A percentile compares a stretch with the other conserved stretches of the same genome.
Conservation (phyloP, 2,888 invertebrate species). For the Marasmarcha lunaedactyla region DNA sequence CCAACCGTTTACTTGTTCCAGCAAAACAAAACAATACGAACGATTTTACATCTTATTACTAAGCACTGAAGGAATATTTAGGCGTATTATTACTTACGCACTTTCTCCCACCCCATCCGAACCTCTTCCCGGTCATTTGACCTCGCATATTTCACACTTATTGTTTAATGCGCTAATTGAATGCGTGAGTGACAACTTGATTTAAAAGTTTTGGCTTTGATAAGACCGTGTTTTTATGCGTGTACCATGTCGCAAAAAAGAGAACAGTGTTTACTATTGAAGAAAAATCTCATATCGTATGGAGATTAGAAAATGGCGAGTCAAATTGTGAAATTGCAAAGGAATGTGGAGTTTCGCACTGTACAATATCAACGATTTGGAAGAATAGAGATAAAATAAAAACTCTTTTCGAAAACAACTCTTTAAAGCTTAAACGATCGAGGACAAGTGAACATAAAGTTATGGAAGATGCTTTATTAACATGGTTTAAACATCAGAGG, state of each 20-base stretch:
- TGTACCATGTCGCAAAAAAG: constrained; percentile 9
- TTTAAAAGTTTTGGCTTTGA: constrained; percentile 6
- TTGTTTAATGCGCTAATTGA: too few relatives aligned
- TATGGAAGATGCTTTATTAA: too few relatives aligned
- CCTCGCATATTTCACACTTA: too few relatives aligned
- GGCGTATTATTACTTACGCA: too few relatives aligned
- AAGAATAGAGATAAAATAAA: too few relatives aligned
- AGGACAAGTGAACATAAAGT: constrained; percentile 18
- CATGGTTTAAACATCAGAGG: too few relatives aligned
- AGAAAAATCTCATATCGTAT: constrained; percentile 17
- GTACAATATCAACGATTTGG: constrained; percentile 20
- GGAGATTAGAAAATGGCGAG: constrained; percentile 16
- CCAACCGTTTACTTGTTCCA: constrained; percentile 15
- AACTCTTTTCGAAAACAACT: too few relatives aligned
- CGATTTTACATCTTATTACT: constrained; percentile 16
- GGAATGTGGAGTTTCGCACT: too few relatives aligned
- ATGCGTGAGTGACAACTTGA: constrained; percentile 9
- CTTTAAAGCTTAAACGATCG: constrained; percentile 21
- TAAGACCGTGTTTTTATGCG: constrained; percentile 8
- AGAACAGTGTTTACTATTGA: constrained; percentile 15
- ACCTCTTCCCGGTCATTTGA: constrained; percentile 14
- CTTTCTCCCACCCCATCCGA: constrained; percentile 14
- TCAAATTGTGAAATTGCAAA: constrained; percentile 15
- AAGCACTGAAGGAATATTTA: too few relatives aligned
- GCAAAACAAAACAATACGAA: constrained; percentile 16